Base-by-base conservation (phyloP, 2,797 vertebrate genomes). In the Orestias chungarensis region DNA sequence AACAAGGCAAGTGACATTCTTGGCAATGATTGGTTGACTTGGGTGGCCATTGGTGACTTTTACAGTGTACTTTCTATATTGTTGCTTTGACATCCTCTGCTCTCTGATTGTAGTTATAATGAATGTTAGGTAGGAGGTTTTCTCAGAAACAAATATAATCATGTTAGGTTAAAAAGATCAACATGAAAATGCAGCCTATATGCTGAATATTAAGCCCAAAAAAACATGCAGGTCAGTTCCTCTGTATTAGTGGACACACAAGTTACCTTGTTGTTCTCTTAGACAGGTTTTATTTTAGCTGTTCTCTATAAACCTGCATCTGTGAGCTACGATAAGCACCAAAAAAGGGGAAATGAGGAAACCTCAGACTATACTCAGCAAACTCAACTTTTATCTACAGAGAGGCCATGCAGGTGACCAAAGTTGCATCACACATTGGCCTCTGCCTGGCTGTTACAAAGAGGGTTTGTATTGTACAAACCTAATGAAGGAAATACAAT, bases 1-100 rank as follows among this genome's bases (percentile, higher is more conserved):
- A 94, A 97, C 95, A 93, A 92, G 90, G 84, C 88, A 87, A 92
- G 94, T 94, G 95, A 94, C 92, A 86, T 85, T 90, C 84, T 90
- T 89, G 92, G 87, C 90, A 91, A 89, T 92, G 93, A 95, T 92
- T 92, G 91, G 83, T 90, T 91, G n/a, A 89, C 84, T 81, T 90
- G 90, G 95, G 96, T 96, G 96, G 96, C 96, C 96, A 64, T 64
- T 40, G 40, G 35, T 25, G 38, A 11, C 6, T 25, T 42, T 42
- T 40, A 61, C 20, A 87, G 74, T 79, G 81, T 82, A 76, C 88
- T 82, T 77, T 46, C 82, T 61, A 42, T 42, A 67, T 79, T 18
- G 15, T 49, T 31, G 68, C 25, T n/a, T 31, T 29, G 38, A 23
- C 18, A 15, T 40, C 40, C 35, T 46, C 4, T 33, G 3, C 17